A percentile compares a stretch with the other conserved stretches of the same genome.
These are phyloP conservation scores for Neocrepidodera transversa DNA, from an alignment of 2,888 invertebrate genomes.

Conservation along the genomic window DNA sequence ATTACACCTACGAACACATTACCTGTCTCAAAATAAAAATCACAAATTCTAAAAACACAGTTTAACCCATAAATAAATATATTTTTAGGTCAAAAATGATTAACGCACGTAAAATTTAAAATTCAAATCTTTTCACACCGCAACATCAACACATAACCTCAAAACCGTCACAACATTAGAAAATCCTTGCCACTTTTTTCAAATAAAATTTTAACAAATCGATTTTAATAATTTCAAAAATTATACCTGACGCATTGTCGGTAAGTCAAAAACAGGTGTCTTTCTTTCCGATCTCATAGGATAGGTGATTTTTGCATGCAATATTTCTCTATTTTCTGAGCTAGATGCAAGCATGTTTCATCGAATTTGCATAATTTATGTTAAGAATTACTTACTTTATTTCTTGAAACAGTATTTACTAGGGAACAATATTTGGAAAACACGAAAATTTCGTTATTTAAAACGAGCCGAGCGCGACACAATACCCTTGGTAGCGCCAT, in stretches of 20 bases:
- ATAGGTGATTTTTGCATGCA: constrained; percentile 5
- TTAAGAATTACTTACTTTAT: constrained; percentile 54
- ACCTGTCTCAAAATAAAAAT: no score
- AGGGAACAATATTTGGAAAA: constrained; percentile 54
- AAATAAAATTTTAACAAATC: background rate
- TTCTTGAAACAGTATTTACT: constrained; percentile 52
- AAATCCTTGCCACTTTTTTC: background rate
- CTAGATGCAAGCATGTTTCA: background rate
- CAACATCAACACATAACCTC: constrained; percentile 8
- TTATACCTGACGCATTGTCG: background rate
- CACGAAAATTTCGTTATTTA: constrained; percentile 57
- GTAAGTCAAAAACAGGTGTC: constrained; percentile 7
- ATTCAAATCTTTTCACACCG: background rate
- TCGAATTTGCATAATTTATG: constrained; percentile 16
- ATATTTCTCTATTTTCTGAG: background rate
- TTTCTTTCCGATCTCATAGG: constrained; percentile 2
- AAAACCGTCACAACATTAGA: background rate
- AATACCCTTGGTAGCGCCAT: constrained; percentile 59
- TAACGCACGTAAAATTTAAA: no score
- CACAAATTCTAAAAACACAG: no score
- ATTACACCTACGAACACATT: background rate
- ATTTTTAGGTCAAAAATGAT: no score
- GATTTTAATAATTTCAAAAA: background rate
- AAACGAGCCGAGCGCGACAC: constrained; percentile 56
- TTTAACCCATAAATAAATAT: no score